Percentiles rank a stretch among this genome's conserved stretches.
Evolutionary conservation across 2,888 invertebrate genomes (phyloP).

Genomic region (Malachius bipustulatus): DNA sequence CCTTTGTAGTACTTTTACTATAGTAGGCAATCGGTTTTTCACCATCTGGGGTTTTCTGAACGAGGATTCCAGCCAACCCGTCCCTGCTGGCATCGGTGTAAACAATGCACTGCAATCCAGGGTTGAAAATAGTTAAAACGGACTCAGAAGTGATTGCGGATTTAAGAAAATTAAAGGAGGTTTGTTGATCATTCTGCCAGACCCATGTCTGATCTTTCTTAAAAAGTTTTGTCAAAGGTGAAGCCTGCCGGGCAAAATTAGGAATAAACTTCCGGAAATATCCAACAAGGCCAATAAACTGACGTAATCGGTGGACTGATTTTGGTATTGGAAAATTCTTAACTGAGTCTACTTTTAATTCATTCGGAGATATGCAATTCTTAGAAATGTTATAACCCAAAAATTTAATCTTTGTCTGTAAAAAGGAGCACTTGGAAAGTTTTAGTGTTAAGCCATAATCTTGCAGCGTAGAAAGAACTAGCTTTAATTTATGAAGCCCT

Average conservation of each 20-base stretch:
- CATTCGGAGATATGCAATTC: background rate
- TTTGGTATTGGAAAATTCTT: background rate
- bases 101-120: too few relatives aligned
- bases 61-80: slow-evolving; percentile 15
- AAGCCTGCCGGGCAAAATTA: background rate
- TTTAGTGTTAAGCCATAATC: background rate
- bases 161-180: slow-evolving; percentile 11
- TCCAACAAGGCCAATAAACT: background rate
- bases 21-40: too few relatives aligned
- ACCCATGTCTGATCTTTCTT: slow-evolving; percentile 4
- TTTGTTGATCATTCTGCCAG: background rate
- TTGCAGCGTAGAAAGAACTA: background rate
- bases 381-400: background rate
- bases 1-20: slow-evolving; percentile 11
- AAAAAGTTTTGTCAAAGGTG: background rate
- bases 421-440: background rate
- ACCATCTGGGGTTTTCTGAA: slow-evolving; percentile 12
- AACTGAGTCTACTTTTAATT: background rate
- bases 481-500: background rate
- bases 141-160: slow-evolving; percentile 11
- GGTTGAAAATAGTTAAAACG: slow-evolving; percentile 11
- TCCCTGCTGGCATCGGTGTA: slow-evolving; percentile 15
- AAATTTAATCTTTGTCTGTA: background rate
- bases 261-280: background rate
- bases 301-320: background rate